These are phyloP conservation scores for Ypsolopha sequella DNA, from an alignment of 2,888 invertebrate species.

Conservation along the genomic window DNA sequence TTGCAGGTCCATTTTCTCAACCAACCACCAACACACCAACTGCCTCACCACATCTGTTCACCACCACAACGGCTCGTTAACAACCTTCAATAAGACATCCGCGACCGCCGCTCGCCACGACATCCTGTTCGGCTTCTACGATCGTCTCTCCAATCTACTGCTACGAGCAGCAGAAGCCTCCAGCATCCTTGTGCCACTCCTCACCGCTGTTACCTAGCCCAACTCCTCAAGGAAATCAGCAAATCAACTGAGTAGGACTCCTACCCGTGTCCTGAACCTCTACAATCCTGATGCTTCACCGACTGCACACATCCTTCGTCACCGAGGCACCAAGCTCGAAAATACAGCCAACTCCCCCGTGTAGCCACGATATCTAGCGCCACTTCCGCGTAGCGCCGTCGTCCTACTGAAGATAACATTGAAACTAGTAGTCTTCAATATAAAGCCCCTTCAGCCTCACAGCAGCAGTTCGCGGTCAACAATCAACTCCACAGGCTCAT, in stretches of 20 bases:
- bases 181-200: conserved; percentile 42
- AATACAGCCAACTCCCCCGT: conserved; percentile 36
- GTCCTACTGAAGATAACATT: conserved; percentile 46
- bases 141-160: conserved; percentile 50
- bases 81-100: conserved; percentile 45
- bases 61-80: conserved; percentile 64
- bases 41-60: conserved; percentile 68
- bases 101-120: conserved; percentile 54
- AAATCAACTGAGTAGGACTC: conserved; percentile 29
- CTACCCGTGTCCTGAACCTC: conserved; percentile 36
- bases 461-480: conserved; percentile 50
- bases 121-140: conserved; percentile 54
- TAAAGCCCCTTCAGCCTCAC: conserved; percentile 54
- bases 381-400: conserved; percentile 43
- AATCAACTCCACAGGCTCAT: conserved; percentile 47
- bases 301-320: conserved; percentile 54
- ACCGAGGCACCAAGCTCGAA: conserved; percentile 43
- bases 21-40: conserved; percentile 70
- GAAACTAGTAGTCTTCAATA: conserved; percentile 29
- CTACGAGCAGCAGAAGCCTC: conserved; percentile 55
- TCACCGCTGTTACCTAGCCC: conserved; percentile 61
- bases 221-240: conserved; percentile 26
- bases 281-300: conserved; percentile 46
- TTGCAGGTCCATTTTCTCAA: conserved; percentile 71
- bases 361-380: conserved; percentile 44